Conservation (phyloP, 2,797 vertebrate species). For the Crocodylus rhombifer region DNA sequence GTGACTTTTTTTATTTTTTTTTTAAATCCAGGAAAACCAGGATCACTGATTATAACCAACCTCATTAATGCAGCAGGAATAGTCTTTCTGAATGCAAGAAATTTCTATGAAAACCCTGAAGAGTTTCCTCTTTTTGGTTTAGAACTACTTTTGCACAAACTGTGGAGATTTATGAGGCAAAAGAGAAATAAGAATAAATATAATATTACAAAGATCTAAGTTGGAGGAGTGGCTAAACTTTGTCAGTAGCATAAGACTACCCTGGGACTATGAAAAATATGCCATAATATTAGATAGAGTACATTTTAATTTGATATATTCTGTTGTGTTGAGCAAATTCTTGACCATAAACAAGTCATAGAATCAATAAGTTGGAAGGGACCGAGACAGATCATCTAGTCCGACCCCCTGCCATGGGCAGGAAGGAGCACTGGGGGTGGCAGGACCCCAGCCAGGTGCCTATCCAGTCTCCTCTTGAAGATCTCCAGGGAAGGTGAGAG, state of each 20-base stretch:
- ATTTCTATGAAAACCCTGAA: slow-evolving; percentile 65
- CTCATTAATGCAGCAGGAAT: slow-evolving; percentile 52
- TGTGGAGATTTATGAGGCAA: neutral
- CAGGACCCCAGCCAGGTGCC: too few species aligned
- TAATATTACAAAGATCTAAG: neutral
- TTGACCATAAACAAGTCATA: neutral
- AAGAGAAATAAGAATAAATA: slow-evolving; percentile 18
- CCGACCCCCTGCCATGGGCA: too few species aligned
- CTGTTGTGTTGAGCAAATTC: neutral
- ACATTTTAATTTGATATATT: neutral
- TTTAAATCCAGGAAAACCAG: too few species aligned
- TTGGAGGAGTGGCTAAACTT: neutral
- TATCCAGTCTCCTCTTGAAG: too few species aligned
- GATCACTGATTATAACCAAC: neutral
- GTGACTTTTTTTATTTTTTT: too few species aligned
- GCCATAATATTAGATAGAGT: too few species aligned
- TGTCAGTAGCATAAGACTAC: neutral
- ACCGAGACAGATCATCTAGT: too few species aligned
- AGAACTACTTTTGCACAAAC: slow-evolving; percentile 21
- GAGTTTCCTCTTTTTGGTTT: slow-evolving; percentile 19
- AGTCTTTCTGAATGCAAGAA: neutral
- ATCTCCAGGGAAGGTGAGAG: too few species aligned
- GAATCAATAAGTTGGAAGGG: too few species aligned
- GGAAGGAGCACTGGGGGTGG: too few species aligned
- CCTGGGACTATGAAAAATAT: neutral